Base-by-base conservation (phyloP, 2,797 vertebrate species). In the Cephalopachus bancanus region DNA sequence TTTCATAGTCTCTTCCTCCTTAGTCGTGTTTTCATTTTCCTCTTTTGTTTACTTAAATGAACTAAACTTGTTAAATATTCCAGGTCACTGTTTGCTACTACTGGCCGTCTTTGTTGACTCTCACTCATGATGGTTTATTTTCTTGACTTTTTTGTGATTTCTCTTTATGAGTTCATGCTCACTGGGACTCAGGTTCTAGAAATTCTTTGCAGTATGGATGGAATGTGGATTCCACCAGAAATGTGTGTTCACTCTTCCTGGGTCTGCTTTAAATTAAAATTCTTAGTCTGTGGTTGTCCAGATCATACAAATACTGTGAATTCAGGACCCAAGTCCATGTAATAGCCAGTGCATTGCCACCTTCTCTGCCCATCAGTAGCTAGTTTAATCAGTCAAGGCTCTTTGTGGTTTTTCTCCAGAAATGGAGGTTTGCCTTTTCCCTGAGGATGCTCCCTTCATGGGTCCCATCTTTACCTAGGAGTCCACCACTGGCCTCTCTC, bases 11-110 rank as follows among this genome's bases (percentile, higher is more conserved):
- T 74, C 30, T 84, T 72, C 14, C 3, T 96, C 75, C 72, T 75
- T 55, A 19, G n/a, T 71, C 22, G 19, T 65, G 83, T 80, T 72
- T 89, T 90, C 5, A 65, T 57, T 83, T 94, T 85, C 22, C 7
- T 83, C 19, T 80, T 87, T 33, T 44, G 55, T 78, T 74, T 96
- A 44, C 94, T 94, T 64, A 89, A 95, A 19, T 33, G 22, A 87
- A 57, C 62, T 81, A 85, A 96, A n/a, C 4, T 17, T 49, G 7
- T 86, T 72, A 85, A 92, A 80, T 62, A 51, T 3, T 28, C 80
- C 20, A 53, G 49, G 44, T 65, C 65, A 59, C 53, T 71, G 28
- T 20, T 67, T 24, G 20, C 59, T 85, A 7, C 49, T 65, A 24
- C 22, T 57, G 20, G 53, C 19, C 64, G 0, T 74, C 53, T 83